A percentile compares a stretch with the other conserved stretches of the same genome.
Conservation (phyloP, 2,113 vertebrate species). For the Rhegmatorhina hoffmannsi region DNA sequence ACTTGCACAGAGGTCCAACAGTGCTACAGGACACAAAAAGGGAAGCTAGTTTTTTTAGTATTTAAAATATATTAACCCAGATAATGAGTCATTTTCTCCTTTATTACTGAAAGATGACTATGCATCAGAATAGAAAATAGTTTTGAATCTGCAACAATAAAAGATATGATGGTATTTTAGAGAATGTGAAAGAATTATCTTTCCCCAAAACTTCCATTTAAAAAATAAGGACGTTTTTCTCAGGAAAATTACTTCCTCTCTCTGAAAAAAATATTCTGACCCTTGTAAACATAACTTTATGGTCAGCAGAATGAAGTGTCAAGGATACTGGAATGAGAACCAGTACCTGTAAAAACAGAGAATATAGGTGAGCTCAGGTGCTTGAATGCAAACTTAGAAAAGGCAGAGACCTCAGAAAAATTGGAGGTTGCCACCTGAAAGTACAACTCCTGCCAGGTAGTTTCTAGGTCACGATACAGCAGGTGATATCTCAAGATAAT, state of each 20-base stretch:
- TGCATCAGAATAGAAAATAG: not conserved
- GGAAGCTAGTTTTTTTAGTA: not conserved
- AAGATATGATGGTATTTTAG: not conserved
- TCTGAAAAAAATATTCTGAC: not conserved
- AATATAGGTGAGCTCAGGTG: not conserved
- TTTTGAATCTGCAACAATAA: not conserved
- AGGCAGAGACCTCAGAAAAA: not conserved
- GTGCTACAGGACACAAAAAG: not conserved
- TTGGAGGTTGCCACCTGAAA: not conserved
- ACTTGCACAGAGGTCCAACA: not conserved
- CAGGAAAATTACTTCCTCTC: not conserved
- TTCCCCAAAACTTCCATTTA: not conserved
- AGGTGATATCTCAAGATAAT: not conserved
- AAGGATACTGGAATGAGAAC: rapidly evolving
- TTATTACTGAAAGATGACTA: not conserved
- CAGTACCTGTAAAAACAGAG: not conserved
- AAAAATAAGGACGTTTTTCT: not conserved
- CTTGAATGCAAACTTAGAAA: not conserved
- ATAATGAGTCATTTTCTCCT: not conserved
- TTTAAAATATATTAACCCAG: not conserved
- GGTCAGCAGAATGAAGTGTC: not conserved
- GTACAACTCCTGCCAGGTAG: not conserved
- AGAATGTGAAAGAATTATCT: not conserved
- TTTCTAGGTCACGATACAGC: not conserved
- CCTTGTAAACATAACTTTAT: not conserved